Evolutionary conservation across 2,113 vertebrate genomes (phyloP).

Genomic region (Rhinoptilus africanus): DNA sequence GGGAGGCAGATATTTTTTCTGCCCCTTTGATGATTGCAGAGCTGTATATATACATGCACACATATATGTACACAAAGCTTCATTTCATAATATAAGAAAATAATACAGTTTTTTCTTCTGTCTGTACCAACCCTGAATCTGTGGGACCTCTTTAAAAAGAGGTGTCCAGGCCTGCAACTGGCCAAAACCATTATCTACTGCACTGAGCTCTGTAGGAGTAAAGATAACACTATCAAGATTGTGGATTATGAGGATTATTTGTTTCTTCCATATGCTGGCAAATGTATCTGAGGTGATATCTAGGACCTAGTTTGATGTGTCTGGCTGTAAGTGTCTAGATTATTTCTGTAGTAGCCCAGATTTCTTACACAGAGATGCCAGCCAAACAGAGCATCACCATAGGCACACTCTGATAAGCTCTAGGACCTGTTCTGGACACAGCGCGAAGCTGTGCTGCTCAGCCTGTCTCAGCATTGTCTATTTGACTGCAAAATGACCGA

Average conservation of each 20-base stretch:
- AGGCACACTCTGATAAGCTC: not conserved
- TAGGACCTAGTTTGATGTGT: no score
- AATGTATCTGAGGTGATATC: not conserved
- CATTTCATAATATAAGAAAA: not conserved
- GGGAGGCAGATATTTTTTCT: not conserved
- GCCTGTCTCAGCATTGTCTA: not conserved
- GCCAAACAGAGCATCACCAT: not conserved
- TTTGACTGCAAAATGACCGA: not conserved
- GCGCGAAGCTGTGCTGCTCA: not conserved
- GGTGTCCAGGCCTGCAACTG: not conserved
- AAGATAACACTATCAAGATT: not conserved
- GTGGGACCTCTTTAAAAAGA: not conserved
- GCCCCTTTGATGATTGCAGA: not conserved
- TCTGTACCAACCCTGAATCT: not conserved
- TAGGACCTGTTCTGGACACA: not conserved
- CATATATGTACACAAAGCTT: not conserved
- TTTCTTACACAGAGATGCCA: not conserved
- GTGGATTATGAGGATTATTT: not conserved
- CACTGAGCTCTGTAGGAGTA: not conserved
- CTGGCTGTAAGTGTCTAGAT: not conserved
- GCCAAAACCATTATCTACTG: not conserved
- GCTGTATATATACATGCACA: not conserved
- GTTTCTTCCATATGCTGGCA: not conserved
- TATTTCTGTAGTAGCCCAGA: not conserved
- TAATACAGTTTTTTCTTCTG: not conserved